Evolutionary conservation across 2,113 vertebrate genomes (phyloP).

Genomic region (Sander lucioperca): DNA sequence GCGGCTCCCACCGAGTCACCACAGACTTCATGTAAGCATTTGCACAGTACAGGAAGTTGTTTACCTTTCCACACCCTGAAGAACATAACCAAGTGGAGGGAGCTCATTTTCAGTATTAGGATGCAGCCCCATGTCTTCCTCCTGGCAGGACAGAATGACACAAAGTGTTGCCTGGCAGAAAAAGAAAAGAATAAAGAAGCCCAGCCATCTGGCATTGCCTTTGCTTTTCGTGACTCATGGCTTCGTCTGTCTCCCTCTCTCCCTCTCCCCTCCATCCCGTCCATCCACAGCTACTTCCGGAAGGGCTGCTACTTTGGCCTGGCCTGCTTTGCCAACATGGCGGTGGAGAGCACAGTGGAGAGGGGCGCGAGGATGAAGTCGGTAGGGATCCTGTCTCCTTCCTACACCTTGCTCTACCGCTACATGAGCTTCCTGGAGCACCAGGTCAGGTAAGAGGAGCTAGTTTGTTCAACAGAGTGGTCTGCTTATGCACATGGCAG

Average conservation of each 20-base stretch:
- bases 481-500: background rate
- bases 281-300: conserved; percentile 90
- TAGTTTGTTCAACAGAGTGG: background rate
- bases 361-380: conserved; percentile 97
- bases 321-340: conserved; percentile 98
- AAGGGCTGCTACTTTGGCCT: conserved; percentile 94
- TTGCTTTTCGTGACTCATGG: conserved; percentile 57
- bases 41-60: background rate
- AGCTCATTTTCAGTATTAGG: conserved; percentile 27
- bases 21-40: conserved; percentile 95
- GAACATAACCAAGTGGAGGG: background rate
- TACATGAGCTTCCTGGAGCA: conserved; percentile 98
- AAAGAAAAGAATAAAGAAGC: conserved; percentile 26
- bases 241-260: conserved; percentile 44
- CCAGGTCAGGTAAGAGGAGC: conserved; percentile 91
- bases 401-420: conserved; percentile 94
- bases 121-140: conserved; percentile 41
- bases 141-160: conserved; percentile 44
- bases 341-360: conserved; percentile 93
- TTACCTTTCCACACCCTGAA: background rate
- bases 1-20: conserved; percentile 93
- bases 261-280: background rate
- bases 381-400: conserved; percentile 94
- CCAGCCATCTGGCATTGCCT: conserved; percentile 69
- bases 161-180: conserved; percentile 51